Evolutionary conservation across 53 echinoderm and acorn worm species (phyloP).

Genomic region (Antedon mediterranea): DNA sequence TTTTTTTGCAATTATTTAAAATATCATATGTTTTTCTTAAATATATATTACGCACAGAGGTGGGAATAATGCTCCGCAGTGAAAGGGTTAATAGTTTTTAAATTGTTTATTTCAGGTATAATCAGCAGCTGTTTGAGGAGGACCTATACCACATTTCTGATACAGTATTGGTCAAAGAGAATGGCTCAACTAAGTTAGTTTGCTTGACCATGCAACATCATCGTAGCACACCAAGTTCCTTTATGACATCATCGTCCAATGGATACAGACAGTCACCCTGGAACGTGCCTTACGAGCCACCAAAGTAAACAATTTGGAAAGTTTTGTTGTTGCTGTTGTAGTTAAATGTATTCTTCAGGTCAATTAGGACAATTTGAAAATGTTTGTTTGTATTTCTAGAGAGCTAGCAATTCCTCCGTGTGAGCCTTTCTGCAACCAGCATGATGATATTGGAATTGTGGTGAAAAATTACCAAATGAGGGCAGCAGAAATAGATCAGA

Average conservation of each 20-base stretch:
- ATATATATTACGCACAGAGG: no score
- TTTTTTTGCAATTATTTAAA: no score
- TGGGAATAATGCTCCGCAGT: no score
- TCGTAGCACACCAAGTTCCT: constrained; percentile 50
- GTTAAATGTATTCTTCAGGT: no score
- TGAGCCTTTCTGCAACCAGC: constrained; percentile 57
- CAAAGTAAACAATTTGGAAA: constrained; percentile 57
- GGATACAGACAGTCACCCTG: constrained; percentile 53
- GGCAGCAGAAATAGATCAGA: constrained; percentile 25
- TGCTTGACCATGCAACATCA: constrained; percentile 55
- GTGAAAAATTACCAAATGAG: neutral
- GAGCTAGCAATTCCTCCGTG: constrained; percentile 72
- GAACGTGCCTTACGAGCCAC: constrained; percentile 36
- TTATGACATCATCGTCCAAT: constrained; percentile 36
- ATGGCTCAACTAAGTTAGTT: constrained; percentile 48
- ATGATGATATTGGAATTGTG: constrained; percentile 24
- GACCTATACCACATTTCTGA: constrained; percentile 91
- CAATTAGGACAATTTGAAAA: no score
- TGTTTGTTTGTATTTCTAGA: constrained; percentile 8
- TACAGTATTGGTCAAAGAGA: constrained; percentile 57
- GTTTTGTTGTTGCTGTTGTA: no score
- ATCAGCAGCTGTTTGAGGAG: constrained; percentile 61
- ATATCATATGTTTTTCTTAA: no score
- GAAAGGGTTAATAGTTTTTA: neutral
- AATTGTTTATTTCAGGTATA: constrained; percentile 36